Conservation (phyloP, 1,140 invertebrate genomes). For the Metopolophium dirhodum region DNA sequence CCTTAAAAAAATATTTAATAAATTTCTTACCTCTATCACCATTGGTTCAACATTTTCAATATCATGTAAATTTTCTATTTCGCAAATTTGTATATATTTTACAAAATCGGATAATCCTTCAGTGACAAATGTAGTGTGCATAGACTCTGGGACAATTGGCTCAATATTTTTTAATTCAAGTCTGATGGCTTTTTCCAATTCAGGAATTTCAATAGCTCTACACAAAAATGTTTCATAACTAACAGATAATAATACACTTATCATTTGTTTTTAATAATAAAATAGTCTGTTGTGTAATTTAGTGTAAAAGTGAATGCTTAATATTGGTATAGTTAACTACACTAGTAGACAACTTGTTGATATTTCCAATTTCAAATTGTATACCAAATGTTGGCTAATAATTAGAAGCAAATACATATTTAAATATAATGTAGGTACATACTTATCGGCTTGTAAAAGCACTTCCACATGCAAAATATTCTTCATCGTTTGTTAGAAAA, state of each 20-base stretch:
- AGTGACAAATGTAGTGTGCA: conserved; percentile 47
- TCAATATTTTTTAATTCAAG: conserved; percentile 45
- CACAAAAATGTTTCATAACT: neutral
- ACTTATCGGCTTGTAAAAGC: conserved; percentile 53
- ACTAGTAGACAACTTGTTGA: neutral
- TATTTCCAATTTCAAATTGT: neutral
- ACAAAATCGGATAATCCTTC: conserved; percentile 36
- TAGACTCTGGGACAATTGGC: conserved; percentile 40
- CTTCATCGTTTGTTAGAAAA: conserved; percentile 46
- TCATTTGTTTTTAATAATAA: neutral
- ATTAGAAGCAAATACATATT: neutral
- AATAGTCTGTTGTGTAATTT: neutral
- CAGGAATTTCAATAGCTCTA: neutral
- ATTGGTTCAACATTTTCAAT: neutral
- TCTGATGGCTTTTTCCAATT: conserved; percentile 28
- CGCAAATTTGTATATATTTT: conserved; percentile 46
- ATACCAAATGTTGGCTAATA: neutral
- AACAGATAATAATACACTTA: neutral
- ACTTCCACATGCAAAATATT: conserved; percentile 57
- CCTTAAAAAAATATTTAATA: neutral
- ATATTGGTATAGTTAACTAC: neutral
- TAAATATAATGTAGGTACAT: conserved; percentile 20
- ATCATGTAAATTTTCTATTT: conserved; percentile 47
- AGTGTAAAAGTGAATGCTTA: neutral
- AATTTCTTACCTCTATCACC: neutral